These are phyloP conservation scores for Macrotis lagotis DNA, from an alignment of 2,113 vertebrate genomes.

Conservation along the genomic window DNA sequence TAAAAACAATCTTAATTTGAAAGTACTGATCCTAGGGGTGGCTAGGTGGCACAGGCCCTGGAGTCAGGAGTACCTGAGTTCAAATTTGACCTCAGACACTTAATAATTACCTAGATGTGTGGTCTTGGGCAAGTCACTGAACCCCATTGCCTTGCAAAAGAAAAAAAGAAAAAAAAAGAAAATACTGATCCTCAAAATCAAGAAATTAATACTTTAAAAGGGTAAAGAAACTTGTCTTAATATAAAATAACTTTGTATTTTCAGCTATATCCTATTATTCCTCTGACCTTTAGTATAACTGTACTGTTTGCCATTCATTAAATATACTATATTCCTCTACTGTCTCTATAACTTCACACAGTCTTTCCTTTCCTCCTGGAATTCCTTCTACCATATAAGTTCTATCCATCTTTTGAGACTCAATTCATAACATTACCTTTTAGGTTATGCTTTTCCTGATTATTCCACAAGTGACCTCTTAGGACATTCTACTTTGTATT, in stretches of 20 bases:
- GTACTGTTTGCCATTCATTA: neutral
- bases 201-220: neutral
- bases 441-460: neutral
- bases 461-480: neutral
- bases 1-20: neutral
- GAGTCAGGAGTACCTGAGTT: too few species aligned
- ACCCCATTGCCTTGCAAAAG: too few species aligned
- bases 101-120: too few species aligned
- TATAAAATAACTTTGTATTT: neutral
- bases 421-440: neutral
- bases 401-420: neutral
- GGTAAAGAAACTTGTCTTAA: neutral
- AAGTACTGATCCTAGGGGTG: neutral
- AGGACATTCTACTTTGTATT: neutral
- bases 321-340: neutral
- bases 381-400: neutral
- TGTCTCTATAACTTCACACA: neutral
- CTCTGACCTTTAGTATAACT: neutral
- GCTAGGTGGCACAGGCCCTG: too few species aligned
- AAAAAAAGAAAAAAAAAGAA: too few species aligned
- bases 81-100: too few species aligned
- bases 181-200: neutral
- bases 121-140: too few species aligned
- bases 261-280: neutral
- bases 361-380: neutral